phyloP scores from a whole-genome alignment of 1,140 invertebrate genomes.

The Heliconius himera region DNA sequence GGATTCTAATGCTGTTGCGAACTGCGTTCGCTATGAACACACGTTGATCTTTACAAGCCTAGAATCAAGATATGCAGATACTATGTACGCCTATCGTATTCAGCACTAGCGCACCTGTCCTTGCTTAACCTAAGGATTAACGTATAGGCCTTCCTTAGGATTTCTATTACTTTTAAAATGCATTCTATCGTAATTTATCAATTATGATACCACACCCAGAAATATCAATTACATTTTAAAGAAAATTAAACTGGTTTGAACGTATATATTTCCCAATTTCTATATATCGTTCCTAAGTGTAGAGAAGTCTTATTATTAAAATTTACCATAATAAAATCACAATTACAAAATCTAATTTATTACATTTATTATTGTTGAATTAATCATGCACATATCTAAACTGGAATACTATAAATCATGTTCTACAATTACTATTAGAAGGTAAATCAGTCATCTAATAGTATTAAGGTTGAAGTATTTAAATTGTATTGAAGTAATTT shows the following conservation, averaged over 20 bases:
- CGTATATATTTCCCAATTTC: no score
- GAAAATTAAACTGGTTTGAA: no score
- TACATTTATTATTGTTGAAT: no score
- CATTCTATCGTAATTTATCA: no score
- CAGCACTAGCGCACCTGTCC: neutral
- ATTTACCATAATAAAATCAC: no score
- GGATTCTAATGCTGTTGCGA: conserved; percentile 62
- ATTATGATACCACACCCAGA: no score
- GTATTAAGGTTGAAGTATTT: conserved; percentile 43
- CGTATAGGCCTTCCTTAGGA: neutral
- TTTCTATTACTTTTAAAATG: neutral
- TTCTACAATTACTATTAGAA: neutral
- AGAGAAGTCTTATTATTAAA: no score
- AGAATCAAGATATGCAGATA: conserved; percentile 16
- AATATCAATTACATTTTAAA: no score
- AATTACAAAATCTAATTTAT: no score
- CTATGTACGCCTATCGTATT: conserved; percentile 16
- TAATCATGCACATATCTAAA: neutral
- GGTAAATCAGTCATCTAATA: conserved; percentile 21
- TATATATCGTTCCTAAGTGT: no score
- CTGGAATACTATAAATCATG: neutral
- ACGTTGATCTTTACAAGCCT: conserved; percentile 28
- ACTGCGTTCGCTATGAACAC: conserved; percentile 47
- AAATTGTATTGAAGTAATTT: conserved; percentile 46
- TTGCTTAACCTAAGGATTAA: neutral